A percentile compares a stretch with the other conserved stretches of the same genome.
These are phyloP conservation scores for Chromobotia macracanthus DNA, from an alignment of 2,797 vertebrate genomes.

Conservation along the genomic window DNA sequence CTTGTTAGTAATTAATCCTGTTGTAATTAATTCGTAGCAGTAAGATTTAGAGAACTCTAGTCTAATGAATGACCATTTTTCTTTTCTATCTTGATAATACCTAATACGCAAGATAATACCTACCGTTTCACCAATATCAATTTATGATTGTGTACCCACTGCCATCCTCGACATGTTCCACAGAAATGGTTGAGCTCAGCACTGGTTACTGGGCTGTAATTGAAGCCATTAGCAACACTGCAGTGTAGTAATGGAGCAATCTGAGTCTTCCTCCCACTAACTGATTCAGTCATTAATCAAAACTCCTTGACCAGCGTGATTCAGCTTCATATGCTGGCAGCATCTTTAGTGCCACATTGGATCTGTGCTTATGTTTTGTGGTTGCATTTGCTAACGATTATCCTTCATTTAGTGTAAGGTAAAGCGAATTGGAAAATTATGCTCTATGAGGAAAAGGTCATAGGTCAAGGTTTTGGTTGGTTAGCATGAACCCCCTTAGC, in stretches of 20 bases:
- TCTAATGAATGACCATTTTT: constrained; percentile 4
- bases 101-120: neutral
- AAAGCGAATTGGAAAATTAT: constrained; percentile 3
- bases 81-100: neutral
- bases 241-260: constrained; percentile 83
- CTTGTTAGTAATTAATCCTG: neutral
- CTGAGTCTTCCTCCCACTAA: constrained; percentile 82
- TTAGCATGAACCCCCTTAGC: neutral
- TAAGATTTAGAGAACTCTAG: neutral
- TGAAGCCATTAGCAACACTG: constrained; percentile 86
- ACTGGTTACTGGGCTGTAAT: constrained; percentile 78
- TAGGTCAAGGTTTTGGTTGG: neutral
- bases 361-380: neutral
- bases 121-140: constrained; percentile 59
- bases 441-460: neutral
- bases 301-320: constrained; percentile 36
- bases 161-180: neutral
- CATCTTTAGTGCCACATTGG: constrained; percentile 8
- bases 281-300: constrained; percentile 84
- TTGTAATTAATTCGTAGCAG: neutral
- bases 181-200: constrained; percentile 81
- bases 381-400: neutral
- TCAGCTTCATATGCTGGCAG: constrained; percentile 15
- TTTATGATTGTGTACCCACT: neutral
- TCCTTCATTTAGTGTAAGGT: neutral